phyloP scores from a whole-genome alignment of 35 echinoderm and acorn worm species.

The Heliocidaris erythrogramma region DNA sequence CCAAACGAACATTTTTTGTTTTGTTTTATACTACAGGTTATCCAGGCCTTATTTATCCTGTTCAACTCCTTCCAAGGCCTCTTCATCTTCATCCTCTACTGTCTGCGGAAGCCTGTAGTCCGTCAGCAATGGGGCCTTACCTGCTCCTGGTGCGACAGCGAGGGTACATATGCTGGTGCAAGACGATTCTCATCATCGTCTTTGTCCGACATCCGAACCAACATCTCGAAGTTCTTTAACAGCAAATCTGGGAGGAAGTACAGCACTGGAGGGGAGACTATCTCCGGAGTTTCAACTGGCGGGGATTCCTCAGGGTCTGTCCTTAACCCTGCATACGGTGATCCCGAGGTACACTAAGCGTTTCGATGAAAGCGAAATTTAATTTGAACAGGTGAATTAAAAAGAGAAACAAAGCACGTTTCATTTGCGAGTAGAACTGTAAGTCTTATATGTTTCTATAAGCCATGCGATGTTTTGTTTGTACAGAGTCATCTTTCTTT shows the following conservation, averaged over 20 bases:
- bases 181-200: not conserved
- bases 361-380: not conserved
- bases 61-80: slow-evolving; percentile 53
- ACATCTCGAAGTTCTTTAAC: not conserved
- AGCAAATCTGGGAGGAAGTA: not conserved
- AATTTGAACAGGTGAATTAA: not conserved
- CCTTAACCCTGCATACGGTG: not conserved
- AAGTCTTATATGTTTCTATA: too few species aligned
- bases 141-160: not conserved
- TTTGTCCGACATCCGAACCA: not conserved
- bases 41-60: slow-evolving; percentile 70
- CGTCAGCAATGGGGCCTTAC: slow-evolving; percentile 1
- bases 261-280: not conserved
- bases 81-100: slow-evolving; percentile 46
- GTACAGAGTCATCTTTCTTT: too few species aligned
- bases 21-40: not conserved
- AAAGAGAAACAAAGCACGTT: too few species aligned
- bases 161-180: not conserved
- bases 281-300: not conserved
- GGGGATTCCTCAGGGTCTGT: not conserved
- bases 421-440: too few species aligned
- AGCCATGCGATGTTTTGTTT: too few species aligned
- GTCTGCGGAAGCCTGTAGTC: not conserved
- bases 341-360: not conserved
- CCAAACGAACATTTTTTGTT: not conserved